Evolutionary conservation across 2,888 invertebrate species (phyloP).

Genomic region (Phania funesta): DNA sequence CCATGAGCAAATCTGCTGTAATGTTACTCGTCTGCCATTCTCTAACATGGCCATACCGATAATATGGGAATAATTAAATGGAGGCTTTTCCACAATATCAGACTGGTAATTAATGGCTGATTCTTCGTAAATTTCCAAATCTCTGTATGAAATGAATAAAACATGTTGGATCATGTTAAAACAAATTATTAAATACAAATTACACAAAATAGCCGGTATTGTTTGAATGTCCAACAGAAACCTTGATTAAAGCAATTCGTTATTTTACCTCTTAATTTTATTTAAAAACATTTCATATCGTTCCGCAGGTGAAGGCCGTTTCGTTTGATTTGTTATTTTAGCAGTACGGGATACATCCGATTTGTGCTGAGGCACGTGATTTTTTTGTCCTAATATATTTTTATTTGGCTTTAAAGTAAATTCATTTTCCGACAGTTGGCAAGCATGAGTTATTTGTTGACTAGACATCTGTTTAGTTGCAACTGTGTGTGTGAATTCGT

Average conservation of each 20-base stretch:
- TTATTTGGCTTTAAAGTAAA: not conserved
- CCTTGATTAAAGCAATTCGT: not conserved
- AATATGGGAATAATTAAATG: conserved; percentile 80
- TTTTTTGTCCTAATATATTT: conserved; percentile 20
- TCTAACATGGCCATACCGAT: conserved; percentile 80
- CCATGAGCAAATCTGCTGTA: conserved; percentile 80
- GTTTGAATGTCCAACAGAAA: too few relatives aligned
- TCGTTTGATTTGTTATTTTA: conserved; percentile 62
- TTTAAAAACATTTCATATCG: conserved; percentile 78
- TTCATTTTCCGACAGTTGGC: not conserved
- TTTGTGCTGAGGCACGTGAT: not conserved
- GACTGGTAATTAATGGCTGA: conserved; percentile 74
- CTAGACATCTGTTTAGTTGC: not conserved
- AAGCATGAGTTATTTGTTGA: not conserved
- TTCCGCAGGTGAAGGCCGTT: conserved; percentile 75
- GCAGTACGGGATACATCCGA: conserved; percentile 5
- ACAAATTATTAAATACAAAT: too few relatives aligned
- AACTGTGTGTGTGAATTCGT: not conserved
- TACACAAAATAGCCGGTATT: too few relatives aligned
- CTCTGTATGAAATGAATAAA: conserved; percentile 68
- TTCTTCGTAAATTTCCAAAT: conserved; percentile 75
- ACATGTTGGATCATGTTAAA: too few relatives aligned
- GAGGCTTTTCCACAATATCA: conserved; percentile 77
- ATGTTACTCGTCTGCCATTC: conserved; percentile 76
- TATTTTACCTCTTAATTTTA: conserved; percentile 76